phyloP scores from a whole-genome alignment of 1,140 invertebrate genomes.

The Pogonus chalceus region DNA sequence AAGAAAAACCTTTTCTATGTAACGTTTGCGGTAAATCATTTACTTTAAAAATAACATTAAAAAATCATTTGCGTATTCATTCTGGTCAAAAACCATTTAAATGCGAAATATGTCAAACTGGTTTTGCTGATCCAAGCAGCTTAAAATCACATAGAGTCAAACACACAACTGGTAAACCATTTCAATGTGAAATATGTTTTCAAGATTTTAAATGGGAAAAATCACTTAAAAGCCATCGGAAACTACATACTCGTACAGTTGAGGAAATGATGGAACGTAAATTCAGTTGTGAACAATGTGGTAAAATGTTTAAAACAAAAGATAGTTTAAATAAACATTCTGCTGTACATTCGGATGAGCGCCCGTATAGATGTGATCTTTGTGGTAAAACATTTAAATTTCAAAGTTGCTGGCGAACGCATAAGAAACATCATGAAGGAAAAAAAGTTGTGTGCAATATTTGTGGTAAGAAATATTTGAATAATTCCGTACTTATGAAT shows the following conservation, averaged over 20 bases:
- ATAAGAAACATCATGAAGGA: conserved; percentile 16
- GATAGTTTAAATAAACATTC: conserved; percentile 35
- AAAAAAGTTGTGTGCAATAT: conserved; percentile 12
- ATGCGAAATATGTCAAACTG: background rate
- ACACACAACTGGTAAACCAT: background rate
- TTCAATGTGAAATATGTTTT: conserved; percentile 10
- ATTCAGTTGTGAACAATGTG: conserved; percentile 18
- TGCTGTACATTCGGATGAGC: conserved; percentile 50
- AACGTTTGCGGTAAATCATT: conserved; percentile 7
- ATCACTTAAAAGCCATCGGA: background rate
- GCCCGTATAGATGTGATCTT: conserved; percentile 55
- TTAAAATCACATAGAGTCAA: background rate
- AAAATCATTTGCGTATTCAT: conserved; percentile 3
- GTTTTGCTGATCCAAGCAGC: background rate
- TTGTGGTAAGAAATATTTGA: conserved; percentile 13
- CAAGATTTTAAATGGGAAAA: conserved; percentile 6
- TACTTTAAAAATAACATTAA: background rate
- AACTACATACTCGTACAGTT: background rate
- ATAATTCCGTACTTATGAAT: background rate
- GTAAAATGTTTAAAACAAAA: conserved; percentile 12
- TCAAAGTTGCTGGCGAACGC: conserved; percentile 27
- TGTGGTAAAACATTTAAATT: conserved; percentile 52
- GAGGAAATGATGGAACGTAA: conserved; percentile 18
- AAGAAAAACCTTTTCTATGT: conserved; percentile 8
- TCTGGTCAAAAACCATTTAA: background rate